phyloP scores from a whole-genome alignment of 2,797 vertebrate species.

The Spinus olivaceus region DNA sequence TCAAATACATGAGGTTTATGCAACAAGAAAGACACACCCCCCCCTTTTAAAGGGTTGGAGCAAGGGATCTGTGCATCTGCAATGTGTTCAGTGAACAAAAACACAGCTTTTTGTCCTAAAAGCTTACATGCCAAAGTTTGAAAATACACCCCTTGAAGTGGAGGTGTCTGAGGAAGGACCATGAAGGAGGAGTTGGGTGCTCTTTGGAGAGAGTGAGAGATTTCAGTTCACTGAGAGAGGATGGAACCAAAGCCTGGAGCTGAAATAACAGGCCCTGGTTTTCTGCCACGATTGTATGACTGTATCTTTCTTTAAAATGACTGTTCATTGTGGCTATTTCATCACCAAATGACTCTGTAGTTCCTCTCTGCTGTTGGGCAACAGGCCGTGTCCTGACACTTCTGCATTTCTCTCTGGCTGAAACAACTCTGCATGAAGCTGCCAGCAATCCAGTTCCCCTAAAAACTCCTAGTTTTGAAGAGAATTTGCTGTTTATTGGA shows the following conservation, averaged over 20 bases:
- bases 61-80: fast-evolving
- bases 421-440: not conserved
- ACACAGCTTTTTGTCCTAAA: not conserved
- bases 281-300: not conserved
- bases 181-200: not conserved
- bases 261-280: not conserved
- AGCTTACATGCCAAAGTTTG: fast-evolving
- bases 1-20: not conserved
- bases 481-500: not conserved
- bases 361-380: not conserved
- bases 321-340: not conserved
- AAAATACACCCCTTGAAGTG: not conserved
- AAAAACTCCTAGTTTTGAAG: not conserved
- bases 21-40: not conserved
- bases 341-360: not conserved
- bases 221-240: not conserved
- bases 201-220: not conserved
- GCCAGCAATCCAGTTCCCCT: not conserved
- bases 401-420: not conserved
- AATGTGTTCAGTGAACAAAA: not conserved
- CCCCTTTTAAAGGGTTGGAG: not conserved
- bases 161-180: not conserved
- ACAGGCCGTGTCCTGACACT: not conserved
- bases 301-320: not conserved
- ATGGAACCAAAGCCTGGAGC: not conserved